These are phyloP conservation scores for Drosophila emarginata DNA, from an alignment of 2,888 invertebrate species.

Conservation along the genomic window DNA sequence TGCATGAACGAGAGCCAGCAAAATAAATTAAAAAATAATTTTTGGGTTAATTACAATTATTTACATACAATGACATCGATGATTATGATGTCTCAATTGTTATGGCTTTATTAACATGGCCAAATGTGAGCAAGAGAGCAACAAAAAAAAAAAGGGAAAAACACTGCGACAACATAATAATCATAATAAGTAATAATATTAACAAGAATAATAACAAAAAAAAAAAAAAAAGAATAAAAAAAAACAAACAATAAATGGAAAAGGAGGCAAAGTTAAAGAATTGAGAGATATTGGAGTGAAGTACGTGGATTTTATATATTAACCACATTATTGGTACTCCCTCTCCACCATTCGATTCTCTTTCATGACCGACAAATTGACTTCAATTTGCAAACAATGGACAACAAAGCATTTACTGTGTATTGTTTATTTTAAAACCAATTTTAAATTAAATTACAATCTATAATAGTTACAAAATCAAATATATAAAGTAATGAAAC, in stretches of 20 bases:
- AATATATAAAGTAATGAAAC: too few relatives aligned
- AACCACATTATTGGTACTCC: too few relatives aligned
- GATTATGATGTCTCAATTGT: conserved; percentile 57
- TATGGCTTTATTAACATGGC: conserved; percentile 52
- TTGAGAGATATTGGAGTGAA: not conserved
- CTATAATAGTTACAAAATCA: too few relatives aligned
- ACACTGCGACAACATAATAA: not conserved
- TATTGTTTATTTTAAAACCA: too few relatives aligned
- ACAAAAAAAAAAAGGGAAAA: not conserved
- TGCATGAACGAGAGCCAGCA: not conserved
- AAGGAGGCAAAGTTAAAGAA: not conserved
- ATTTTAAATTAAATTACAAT: too few relatives aligned
- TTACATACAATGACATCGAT: conserved; percentile 51
- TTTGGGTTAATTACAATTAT: conserved; percentile 59
- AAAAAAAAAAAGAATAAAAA: not conserved
- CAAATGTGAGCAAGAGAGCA: not conserved
- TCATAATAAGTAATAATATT: conserved; percentile 40
- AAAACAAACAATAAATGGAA: not conserved
- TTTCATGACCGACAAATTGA: too few relatives aligned
- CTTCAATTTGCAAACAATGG: too few relatives aligned
- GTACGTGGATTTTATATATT: not conserved
- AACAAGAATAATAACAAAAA: conserved; percentile 29
- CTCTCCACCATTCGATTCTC: too few relatives aligned
- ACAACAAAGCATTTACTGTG: too few relatives aligned
- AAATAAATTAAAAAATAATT: conserved; percentile 47